These are phyloP conservation scores for Ornithorhynchus anatinus DNA, from an alignment of 2,113 vertebrate genomes.

Conservation along the genomic window DNA sequence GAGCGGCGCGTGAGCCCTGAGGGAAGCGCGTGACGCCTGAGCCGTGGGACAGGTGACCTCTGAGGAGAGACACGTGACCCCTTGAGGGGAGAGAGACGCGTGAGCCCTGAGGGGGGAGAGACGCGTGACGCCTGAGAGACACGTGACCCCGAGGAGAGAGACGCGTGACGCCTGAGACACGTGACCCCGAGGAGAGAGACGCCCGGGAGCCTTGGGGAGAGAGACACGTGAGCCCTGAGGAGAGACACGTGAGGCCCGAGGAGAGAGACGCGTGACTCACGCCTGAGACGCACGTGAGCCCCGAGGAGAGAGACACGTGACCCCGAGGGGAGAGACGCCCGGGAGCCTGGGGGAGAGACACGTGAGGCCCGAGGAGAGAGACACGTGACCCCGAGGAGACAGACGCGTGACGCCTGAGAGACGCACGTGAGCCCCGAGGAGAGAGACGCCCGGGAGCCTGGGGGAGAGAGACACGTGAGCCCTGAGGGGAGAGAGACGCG, in stretches of 20 bases:
- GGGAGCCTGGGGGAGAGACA: not conserved
- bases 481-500: not conserved
- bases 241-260: not conserved
- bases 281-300: not conserved
- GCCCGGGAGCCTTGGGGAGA: not conserved
- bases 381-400: not conserved
- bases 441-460: not conserved
- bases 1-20: constrained; percentile 1
- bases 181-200: not conserved
- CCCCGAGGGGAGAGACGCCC: not conserved
- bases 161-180: not conserved
- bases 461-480: not conserved
- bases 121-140: not conserved
- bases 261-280: not conserved
- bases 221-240: not conserved
- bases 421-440: not conserved
- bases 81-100: not conserved
- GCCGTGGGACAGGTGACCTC: not conserved
- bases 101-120: not conserved
- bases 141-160: not conserved
- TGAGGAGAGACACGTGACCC: not conserved
- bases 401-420: not conserved
- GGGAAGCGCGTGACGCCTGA: not conserved
- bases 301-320: not conserved
- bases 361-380: not conserved